A percentile compares a stretch with the other conserved stretches of the same genome.
phyloP scores from a whole-genome alignment of 2,888 invertebrate species.

The Nemurella pictetii region DNA sequence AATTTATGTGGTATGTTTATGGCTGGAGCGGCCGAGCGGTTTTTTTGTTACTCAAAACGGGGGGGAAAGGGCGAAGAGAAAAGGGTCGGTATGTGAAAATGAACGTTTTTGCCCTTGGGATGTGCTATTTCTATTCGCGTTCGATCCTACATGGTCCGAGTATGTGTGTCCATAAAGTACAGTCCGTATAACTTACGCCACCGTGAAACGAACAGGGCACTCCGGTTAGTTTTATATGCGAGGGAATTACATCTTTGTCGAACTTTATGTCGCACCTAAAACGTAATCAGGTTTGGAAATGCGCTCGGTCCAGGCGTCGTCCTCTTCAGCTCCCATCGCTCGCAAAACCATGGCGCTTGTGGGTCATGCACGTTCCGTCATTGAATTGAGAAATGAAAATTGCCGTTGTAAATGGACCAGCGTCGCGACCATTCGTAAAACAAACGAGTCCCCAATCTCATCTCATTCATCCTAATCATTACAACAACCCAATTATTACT shows the following conservation, averaged over 20 bases:
- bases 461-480: conserved; percentile 31
- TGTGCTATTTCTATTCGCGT: conserved; percentile 33
- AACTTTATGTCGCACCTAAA: not conserved
- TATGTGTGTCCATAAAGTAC: conserved; percentile 10
- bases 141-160: conserved; percentile 34
- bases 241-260: not conserved
- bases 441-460: conserved; percentile 38
- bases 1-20: conserved; percentile 32
- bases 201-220: not conserved
- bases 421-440: conserved; percentile 30
- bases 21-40: conserved; percentile 8
- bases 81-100: conserved; percentile 30
- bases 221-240: not conserved
- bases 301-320: not conserved
- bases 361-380: conserved; percentile 35
- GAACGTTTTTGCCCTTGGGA: conserved; percentile 32
- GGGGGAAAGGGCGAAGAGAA: conserved; percentile 26
- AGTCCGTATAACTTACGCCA: conserved; percentile 12
- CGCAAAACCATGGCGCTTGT: conserved; percentile 21
- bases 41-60: conserved; percentile 32
- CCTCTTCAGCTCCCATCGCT: not conserved
- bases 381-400: conserved; percentile 40
- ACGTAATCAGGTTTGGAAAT: not conserved
- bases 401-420: conserved; percentile 35
- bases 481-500: conserved; percentile 25